Evolutionary conservation across 2,797 vertebrate genomes (phyloP).

Genomic region (Florisuga fusca): DNA sequence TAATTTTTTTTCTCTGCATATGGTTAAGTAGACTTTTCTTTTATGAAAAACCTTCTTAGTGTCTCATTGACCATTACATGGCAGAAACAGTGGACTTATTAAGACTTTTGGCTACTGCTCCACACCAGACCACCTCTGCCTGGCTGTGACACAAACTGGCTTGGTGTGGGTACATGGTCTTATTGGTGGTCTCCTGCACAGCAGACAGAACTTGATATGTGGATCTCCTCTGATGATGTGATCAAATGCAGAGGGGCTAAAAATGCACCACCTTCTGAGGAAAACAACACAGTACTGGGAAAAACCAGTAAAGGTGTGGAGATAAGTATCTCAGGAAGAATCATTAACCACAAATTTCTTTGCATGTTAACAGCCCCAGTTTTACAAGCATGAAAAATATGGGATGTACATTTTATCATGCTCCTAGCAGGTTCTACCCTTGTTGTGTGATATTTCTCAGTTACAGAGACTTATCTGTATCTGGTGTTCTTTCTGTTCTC

Average conservation of each 20-base stretch:
- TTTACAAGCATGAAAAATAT: accelerated
- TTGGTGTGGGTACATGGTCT: no score
- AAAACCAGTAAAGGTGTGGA: not conserved
- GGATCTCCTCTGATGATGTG: accelerated
- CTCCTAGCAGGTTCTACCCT: not conserved
- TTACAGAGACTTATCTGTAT: not conserved
- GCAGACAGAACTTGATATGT: not conserved
- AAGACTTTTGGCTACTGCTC: not conserved
- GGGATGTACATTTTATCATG: not conserved
- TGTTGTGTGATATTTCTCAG: not conserved
- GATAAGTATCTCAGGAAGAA: not conserved
- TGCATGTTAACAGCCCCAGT: not conserved
- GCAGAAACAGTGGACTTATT: not conserved
- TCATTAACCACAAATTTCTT: not conserved
- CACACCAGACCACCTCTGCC: not conserved
- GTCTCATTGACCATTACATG: not conserved
- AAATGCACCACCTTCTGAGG: not conserved
- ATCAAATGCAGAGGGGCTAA: not conserved
- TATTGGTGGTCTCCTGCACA: not conserved
- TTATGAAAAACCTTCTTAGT: not conserved
- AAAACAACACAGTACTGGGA: not conserved
- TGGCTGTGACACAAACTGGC: not conserved
- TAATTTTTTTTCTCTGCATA: not conserved
- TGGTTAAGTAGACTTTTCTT: not conserved
- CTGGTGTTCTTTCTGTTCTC: not conserved